Evolutionary conservation across 2,888 invertebrate genomes (phyloP).

Genomic region (Choreutis nemorana): DNA sequence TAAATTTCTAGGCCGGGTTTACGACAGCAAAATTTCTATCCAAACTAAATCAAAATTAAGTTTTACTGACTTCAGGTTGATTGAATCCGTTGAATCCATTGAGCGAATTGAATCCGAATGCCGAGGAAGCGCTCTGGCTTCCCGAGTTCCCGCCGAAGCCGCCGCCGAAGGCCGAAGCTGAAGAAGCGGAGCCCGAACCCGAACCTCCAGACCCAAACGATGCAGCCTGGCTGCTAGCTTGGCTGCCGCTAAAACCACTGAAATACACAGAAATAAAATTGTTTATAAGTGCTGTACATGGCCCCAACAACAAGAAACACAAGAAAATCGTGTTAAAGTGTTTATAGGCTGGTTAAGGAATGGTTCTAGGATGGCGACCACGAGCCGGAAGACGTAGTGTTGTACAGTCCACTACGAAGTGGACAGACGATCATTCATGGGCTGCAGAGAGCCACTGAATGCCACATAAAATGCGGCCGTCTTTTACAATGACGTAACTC

Average conservation of each 20-base stretch:
- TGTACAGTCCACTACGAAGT: no score
- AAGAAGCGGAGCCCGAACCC: slow-evolving; percentile 36
- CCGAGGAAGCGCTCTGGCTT: slow-evolving; percentile 49
- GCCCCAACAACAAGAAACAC: neutral
- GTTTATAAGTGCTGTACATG: neutral
- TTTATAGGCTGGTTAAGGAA: no score
- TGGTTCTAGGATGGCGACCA: no score
- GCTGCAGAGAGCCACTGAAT: no score
- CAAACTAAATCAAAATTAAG: no score
- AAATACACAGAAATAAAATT: slow-evolving; percentile 14
- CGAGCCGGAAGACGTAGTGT: no score
- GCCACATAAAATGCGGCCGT: no score
- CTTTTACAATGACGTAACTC: no score
- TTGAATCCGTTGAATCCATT: slow-evolving; percentile 39
- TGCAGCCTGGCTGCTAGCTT: slow-evolving; percentile 55
- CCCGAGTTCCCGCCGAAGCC: slow-evolving; percentile 27
- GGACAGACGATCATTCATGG: no score
- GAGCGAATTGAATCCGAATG: slow-evolving; percentile 46
- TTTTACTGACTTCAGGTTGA: slow-evolving; percentile 33
- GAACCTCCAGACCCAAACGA: slow-evolving; percentile 39
- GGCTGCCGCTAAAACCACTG: slow-evolving; percentile 54
- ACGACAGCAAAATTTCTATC: no score
- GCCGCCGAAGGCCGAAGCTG: slow-evolving; percentile 36
- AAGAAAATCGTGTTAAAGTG: no score
- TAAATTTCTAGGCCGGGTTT: no score